phyloP scores from a whole-genome alignment of 2,888 invertebrate species.

The Lepidonotus clava region DNA sequence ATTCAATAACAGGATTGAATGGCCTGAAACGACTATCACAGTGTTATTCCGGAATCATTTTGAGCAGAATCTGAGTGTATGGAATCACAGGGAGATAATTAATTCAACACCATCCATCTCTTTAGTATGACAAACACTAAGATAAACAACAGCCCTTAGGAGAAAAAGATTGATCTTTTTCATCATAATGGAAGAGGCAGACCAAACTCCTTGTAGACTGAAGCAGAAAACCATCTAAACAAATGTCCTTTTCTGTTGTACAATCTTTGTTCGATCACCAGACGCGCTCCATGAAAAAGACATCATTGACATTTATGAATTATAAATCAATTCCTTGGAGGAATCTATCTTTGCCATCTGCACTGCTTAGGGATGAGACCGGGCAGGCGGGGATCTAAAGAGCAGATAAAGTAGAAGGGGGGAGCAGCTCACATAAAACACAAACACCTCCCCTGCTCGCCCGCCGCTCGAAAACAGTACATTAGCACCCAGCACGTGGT shows the following conservation, averaged over 20 bases:
- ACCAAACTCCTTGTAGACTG: background rate
- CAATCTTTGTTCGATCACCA: conserved; percentile 26
- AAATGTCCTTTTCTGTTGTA: background rate
- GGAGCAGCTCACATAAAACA: background rate
- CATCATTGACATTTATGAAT: conserved; percentile 25
- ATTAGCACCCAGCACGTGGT: too few relatives aligned
- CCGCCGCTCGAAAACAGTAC: too few relatives aligned
- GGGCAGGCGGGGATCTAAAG: background rate
- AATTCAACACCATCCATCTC: too few relatives aligned
- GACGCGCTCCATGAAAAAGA: background rate
- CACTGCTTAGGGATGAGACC: background rate
- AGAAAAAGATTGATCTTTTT: background rate
- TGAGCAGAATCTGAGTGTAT: too few relatives aligned
- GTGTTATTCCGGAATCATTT: too few relatives aligned
- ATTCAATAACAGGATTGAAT: too few relatives aligned
- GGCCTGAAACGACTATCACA: too few relatives aligned
- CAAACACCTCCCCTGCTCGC: too few relatives aligned
- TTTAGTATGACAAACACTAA: too few relatives aligned
- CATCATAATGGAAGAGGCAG: background rate
- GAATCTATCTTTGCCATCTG: background rate
- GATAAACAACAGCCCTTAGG: too few relatives aligned
- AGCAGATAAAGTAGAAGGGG: background rate
- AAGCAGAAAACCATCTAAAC: background rate
- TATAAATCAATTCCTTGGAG: background rate
- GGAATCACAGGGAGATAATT: too few relatives aligned